Evolutionary conservation across 2,113 vertebrate genomes (phyloP).

Genomic region (Pachyramphus minor): DNA sequence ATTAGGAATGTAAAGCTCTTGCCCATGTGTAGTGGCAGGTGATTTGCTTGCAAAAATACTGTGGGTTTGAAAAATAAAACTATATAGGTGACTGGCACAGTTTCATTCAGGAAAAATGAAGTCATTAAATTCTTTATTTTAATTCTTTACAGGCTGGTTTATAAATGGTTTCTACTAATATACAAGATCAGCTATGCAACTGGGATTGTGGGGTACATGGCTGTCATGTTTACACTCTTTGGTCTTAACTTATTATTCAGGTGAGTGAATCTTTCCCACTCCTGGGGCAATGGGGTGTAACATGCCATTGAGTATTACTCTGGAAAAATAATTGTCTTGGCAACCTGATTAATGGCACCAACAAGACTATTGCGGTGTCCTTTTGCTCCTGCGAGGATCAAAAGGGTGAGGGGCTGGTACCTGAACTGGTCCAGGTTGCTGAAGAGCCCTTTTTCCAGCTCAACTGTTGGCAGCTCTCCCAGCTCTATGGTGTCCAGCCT

Average conservation of each 20-base stretch:
- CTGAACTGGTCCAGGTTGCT: neutral
- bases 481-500: neutral
- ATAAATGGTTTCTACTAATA: slow-evolving; percentile 97
- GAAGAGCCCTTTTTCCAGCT: neutral
- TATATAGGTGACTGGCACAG: neutral
- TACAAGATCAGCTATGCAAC: slow-evolving; percentile 98
- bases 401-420: neutral
- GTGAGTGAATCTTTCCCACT: slow-evolving; percentile 69
- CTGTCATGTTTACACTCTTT: slow-evolving; percentile 98
- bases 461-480: neutral
- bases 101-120: neutral
- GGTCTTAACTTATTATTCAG: slow-evolving; percentile 96
- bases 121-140: neutral
- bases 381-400: neutral
- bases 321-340: neutral
- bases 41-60: neutral
- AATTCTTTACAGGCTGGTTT: slow-evolving; percentile 83
- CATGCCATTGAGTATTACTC: rapidly evolving
- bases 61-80: neutral
- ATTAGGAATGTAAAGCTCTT: neutral
- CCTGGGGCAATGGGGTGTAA: rapidly evolving
- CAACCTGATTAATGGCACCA: neutral
- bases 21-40: rapidly evolving
- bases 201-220: slow-evolving; percentile 91
- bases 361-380: neutral